Percentiles rank a stretch among this genome's conserved stretches.
These are phyloP conservation scores for Zaprionus capensis DNA, from an alignment of 1,140 invertebrate genomes.

Conservation along the genomic window DNA sequence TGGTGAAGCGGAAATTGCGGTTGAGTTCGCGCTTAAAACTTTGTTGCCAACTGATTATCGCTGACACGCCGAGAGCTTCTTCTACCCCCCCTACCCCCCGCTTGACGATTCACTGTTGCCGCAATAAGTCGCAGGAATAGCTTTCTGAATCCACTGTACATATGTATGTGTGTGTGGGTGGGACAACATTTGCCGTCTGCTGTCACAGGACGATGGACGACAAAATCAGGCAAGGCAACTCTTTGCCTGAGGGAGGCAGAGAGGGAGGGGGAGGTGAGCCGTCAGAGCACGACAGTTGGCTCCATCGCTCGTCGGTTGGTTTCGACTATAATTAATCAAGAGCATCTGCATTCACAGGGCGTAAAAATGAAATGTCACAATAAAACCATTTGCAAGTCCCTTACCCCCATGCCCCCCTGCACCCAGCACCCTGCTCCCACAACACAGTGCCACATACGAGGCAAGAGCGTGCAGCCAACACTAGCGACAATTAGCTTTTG, in stretches of 20 bases:
- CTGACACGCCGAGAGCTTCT: slow-evolving; percentile 48
- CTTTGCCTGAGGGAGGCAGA: slow-evolving; percentile 25
- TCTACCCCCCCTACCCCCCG: not conserved
- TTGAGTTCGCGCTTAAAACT: slow-evolving; percentile 60
- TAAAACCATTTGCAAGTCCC: slow-evolving; percentile 66
- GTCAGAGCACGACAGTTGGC: slow-evolving; percentile 50
- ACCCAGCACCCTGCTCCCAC: slow-evolving; percentile 8
- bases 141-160: slow-evolving; percentile 20
- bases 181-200: slow-evolving; percentile 39
- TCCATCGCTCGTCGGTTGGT: not conserved
- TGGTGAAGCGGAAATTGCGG: slow-evolving; percentile 63
- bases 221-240: slow-evolving; percentile 51
- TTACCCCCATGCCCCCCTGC: slow-evolving; percentile 4
- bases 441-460: slow-evolving; percentile 1
- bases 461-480: slow-evolving; percentile 22
- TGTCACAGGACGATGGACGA: slow-evolving; percentile 40
- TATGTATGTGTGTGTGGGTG: not conserved
- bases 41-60: slow-evolving; percentile 66
- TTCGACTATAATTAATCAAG: slow-evolving; percentile 65
- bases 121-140: slow-evolving; percentile 50
- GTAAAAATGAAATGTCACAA: slow-evolving; percentile 73
- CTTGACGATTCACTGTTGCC: not conserved
- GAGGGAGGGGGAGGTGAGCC: not conserved
- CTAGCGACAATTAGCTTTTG: slow-evolving; percentile 65
- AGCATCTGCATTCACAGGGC: slow-evolving; percentile 66